Evolutionary conservation across 2,888 invertebrate genomes (phyloP), one percentile per base, ranked within the genome.

Genomic region (Vesta saturnalis): DNA sequence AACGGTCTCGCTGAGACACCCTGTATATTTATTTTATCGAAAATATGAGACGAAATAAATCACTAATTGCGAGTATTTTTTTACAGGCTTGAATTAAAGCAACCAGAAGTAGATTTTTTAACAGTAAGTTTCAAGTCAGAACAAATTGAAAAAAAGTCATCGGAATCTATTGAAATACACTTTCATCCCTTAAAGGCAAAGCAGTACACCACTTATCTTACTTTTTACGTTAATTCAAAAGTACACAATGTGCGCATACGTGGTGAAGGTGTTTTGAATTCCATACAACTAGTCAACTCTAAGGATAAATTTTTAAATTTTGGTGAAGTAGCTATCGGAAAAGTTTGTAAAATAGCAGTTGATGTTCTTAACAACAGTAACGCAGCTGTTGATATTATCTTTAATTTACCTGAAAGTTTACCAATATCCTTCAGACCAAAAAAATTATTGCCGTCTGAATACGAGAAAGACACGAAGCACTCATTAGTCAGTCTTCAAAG

Each of bases 321-420:
- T 19, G 85, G 85, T 1, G 65, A 77, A 1, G 75, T 81, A 0
- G 59, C 77, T 16, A 83, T 89, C 0, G 88, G 88, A 0, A 85
- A 87, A 68, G 85, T 82, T 43, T 84, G 85, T 14, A 81, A 85
- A 14, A 86, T 86, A 60, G 85, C 85, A 62, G 85, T 90, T 59
- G 85, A 86, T 69, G 86, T 90, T n/a, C 83, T 87, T 76, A 91
- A 90, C 75, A 85, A 87, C 64, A 87, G 88, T 64, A 85, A 86
- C 74, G 85, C 86, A 46, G 76, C 86, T 1, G 84, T 90, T n/a
- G 84, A 86, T n/a, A 85, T 88, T 0, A 81, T 77, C 56, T 87
- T 89, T 68, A 84, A 86, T 75, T 83, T 89, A 56, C 83, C 84
- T 68, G 85, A 88, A 18, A 85, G 85, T 78, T 85, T 87, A 59